Percentiles rank a stretch among this genome's conserved stretches.
phyloP scores from a whole-genome alignment of 2,888 invertebrate genomes.

The Acleris sparsana region DNA sequence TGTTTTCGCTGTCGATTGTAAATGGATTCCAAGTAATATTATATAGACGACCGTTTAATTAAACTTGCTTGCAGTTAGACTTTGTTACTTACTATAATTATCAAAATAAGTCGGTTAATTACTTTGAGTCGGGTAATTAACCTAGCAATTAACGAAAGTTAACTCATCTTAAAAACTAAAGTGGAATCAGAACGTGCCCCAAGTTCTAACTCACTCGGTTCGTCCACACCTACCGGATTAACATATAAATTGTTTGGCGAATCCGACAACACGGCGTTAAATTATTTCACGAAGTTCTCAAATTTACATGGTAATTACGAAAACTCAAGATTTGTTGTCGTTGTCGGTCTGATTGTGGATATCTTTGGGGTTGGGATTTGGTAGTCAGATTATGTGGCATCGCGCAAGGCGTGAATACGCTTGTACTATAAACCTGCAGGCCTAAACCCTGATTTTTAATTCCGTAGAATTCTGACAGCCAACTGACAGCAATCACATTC shows the following conservation, averaged over 20 bases:
- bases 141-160: background rate
- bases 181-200: constrained; percentile 9
- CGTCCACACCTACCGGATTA: constrained; percentile 77
- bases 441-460: no score
- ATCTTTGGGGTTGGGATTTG: constrained; percentile 36
- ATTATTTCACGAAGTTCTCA: constrained; percentile 81
- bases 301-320: constrained; percentile 83
- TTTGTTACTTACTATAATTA: no score
- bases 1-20: no score
- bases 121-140: background rate
- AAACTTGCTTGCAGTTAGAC: no score
- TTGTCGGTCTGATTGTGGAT: constrained; percentile 70
- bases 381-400: constrained; percentile 31
- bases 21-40: no score
- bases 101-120: no score
- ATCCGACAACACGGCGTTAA: constrained; percentile 79
- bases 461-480: no score
- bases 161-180: constrained; percentile 11
- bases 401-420: constrained; percentile 6
- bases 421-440: no score
- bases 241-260: constrained; percentile 82
- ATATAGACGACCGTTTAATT: no score
- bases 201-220: constrained; percentile 50
- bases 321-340: constrained; percentile 79
- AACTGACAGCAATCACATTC: no score